Evolutionary conservation across 2,888 invertebrate species (phyloP).

Genomic region (Caenorhabditis uteleia): DNA sequence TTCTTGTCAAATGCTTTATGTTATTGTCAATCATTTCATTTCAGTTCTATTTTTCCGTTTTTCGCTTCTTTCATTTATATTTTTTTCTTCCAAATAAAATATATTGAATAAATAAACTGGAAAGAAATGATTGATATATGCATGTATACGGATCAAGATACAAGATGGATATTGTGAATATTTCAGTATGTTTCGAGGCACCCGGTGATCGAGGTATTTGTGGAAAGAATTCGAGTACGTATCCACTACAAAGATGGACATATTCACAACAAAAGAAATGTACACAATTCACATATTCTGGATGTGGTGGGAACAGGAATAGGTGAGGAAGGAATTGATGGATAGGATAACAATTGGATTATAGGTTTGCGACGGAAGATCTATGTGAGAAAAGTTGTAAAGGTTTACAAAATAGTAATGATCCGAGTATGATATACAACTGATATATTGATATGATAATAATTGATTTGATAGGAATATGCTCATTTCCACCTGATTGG

Average conservation of each 20-base stretch:
- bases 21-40: slow-evolving; percentile 14
- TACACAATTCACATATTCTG: slow-evolving; percentile 38
- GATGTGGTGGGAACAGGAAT: slow-evolving; percentile 58
- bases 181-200: slow-evolving; percentile 57
- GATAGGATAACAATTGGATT: slow-evolving; percentile 15
- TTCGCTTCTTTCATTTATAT: slow-evolving; percentile 5
- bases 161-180: too few relatives aligned
- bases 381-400: slow-evolving; percentile 52
- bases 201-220: slow-evolving; percentile 49
- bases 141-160: too few relatives aligned
- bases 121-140: too few relatives aligned
- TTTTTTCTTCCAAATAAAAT: background rate
- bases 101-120: too few relatives aligned
- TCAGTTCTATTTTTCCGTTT: slow-evolving; percentile 9
- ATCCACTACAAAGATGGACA: slow-evolving; percentile 46
- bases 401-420: slow-evolving; percentile 47
- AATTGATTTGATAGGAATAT: slow-evolving; percentile 45
- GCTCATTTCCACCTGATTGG: slow-evolving; percentile 63
- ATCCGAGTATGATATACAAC: slow-evolving; percentile 27
- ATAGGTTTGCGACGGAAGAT: slow-evolving; percentile 38
- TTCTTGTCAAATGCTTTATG: background rate
- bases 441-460: background rate
- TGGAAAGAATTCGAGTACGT: slow-evolving; percentile 28
- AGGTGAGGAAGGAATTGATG: slow-evolving; percentile 6
- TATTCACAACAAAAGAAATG: slow-evolving; percentile 34